Base-by-base conservation (phyloP, 2,797 vertebrate species). In the Aulostomus chinensis region DNA sequence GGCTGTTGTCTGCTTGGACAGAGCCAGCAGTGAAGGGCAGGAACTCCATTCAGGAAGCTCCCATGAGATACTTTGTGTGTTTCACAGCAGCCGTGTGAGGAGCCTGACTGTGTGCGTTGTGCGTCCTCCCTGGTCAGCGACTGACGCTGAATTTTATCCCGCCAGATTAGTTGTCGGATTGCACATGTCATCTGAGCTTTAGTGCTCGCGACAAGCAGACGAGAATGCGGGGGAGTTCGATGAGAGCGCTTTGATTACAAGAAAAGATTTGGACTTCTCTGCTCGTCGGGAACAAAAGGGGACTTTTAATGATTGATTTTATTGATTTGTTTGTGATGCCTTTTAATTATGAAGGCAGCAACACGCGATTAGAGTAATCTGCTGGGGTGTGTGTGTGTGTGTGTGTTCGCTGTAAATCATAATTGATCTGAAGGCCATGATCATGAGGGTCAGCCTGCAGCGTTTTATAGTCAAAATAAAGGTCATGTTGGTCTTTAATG, bases 1-100 rank as follows among this genome's bases (percentile, higher is more conserved):
- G 68, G 65, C 75, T 78, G 66, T 78, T 53, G 68, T 81, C 68
- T 61, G 70, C 55, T 65, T 61, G 66, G 68, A 78, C 63, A 68
- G 63, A 60, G 29, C 9, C 30, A 15, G 56, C 5, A 64, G 55
- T 68, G 57, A 65, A 56, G 52, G 50, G 53, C 58, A 66, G 49
- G 43, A 50, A 59, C 34, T 56, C 60, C 53, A 47, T 66, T 63
- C 67, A 68, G 60, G 69, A 74, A 76, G 57, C 60, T 56, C 52
- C 53, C 60, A 55, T 17, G 41, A 58, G 67, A 51, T 45, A 36
- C 18, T 40, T 9, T 41, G 51, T 53, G 42, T 50, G 42, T 60
- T 14, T 33, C 42, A 46, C 58, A 52, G 67, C 37, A 49, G 41
- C 24, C n/a, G 12, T 57, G 57, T 45, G 12, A 47, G 26, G 22